A percentile compares a stretch with the other conserved stretches of the same genome.
These are phyloP conservation scores for Leptinotarsa peninsularis DNA, from an alignment of 2,888 invertebrate species.

Conservation along the genomic window DNA sequence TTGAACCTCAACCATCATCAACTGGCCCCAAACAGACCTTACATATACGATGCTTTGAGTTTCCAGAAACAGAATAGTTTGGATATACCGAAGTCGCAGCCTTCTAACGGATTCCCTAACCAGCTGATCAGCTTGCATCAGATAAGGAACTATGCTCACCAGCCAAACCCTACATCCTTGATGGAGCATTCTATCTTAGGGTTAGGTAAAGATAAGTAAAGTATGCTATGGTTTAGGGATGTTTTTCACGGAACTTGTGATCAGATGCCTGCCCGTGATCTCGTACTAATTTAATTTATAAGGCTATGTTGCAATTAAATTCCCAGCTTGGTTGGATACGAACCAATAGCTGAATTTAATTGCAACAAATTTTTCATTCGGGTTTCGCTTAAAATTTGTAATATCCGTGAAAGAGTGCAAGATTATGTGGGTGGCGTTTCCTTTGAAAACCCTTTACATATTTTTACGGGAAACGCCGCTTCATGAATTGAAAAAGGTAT, in stretches of 20 bases:
- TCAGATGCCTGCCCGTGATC: conserved; percentile 44
- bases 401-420: conserved; percentile 35
- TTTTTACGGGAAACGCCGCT: conserved; percentile 26
- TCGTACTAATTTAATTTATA: conserved; percentile 47
- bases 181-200: conserved; percentile 69
- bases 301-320: conserved; percentile 34
- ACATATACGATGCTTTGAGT: conserved; percentile 93
- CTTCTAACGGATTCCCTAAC: conserved; percentile 82
- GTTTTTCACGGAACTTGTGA: conserved; percentile 42
- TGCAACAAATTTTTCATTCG: conserved; percentile 16
- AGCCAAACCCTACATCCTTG: conserved; percentile 78
- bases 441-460: conserved; percentile 22
- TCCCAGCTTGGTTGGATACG: conserved; percentile 16
- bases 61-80: conserved; percentile 80
- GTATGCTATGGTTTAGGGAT: conserved; percentile 4
- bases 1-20: conserved; percentile 76
- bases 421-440: conserved; percentile 29
- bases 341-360: conserved; percentile 13
- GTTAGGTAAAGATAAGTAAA: conserved; percentile 65
- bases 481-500: conserved; percentile 50
- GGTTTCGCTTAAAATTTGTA: conserved; percentile 26
- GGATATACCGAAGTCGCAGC: conserved; percentile 69
- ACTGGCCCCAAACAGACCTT: conserved; percentile 78
- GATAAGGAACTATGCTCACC: conserved; percentile 95
- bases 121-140: conserved; percentile 95